These are phyloP conservation scores for Vanessa atalanta DNA, from an alignment of 1,140 invertebrate genomes.

Conservation along the genomic window DNA sequence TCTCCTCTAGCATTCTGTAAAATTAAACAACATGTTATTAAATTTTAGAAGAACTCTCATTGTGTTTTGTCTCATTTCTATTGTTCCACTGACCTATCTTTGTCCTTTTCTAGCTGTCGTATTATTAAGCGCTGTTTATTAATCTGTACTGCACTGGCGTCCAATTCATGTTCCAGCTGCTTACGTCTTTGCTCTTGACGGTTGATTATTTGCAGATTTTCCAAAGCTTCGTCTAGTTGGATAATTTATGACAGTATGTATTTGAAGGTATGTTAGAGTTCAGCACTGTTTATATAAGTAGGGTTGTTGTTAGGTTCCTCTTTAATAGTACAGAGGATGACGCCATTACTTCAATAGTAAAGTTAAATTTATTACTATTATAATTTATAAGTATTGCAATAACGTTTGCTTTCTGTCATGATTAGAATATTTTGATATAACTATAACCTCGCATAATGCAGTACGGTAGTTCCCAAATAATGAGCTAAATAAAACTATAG, in stretches of 20 bases:
- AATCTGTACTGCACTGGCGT: slow-evolving; percentile 55
- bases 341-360: too few species aligned
- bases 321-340: too few species aligned
- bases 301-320: too few species aligned
- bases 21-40: slow-evolving; percentile 11
- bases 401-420: too few species aligned
- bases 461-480: too few species aligned
- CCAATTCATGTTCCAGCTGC: slow-evolving; percentile 72
- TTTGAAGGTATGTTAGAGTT: not conserved
- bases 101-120: slow-evolving; percentile 70
- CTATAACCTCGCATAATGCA: too few species aligned
- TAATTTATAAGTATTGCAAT: too few species aligned
- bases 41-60: not conserved
- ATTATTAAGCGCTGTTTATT: slow-evolving; percentile 68
- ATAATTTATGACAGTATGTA: not conserved
- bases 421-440: too few species aligned
- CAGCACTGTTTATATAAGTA: too few species aligned
- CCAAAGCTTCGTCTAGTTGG: slow-evolving; percentile 61
- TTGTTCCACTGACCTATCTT: slow-evolving; percentile 62
- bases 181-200: slow-evolving; percentile 67
- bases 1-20: slow-evolving; percentile 66
- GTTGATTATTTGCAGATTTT: slow-evolving; percentile 67
- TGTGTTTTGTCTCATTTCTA: not conserved
- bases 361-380: too few species aligned
- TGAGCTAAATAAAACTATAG: too few species aligned